Base-by-base conservation (phyloP, 2,113 vertebrate species). In the Nibea albiflora region DNA sequence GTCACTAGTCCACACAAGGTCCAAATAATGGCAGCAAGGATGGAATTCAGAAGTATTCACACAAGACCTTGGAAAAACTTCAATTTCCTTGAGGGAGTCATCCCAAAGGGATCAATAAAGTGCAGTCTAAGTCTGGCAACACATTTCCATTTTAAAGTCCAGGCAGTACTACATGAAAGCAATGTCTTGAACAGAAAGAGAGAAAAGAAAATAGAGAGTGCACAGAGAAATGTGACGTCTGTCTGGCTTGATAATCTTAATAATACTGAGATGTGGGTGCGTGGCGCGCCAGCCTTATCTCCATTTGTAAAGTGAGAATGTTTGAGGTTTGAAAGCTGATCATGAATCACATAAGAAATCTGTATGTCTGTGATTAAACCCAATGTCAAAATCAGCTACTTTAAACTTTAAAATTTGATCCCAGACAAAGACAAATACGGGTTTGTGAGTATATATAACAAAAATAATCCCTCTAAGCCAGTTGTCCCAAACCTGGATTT, bases 1-100 rank as follows among this genome's bases (percentile, higher is more conserved):
- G 80, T 63, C 71, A 71, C 67, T 62, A 24, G 47, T 78, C 64
- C 28, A 72, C 76, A 56, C 17, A 64, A 56, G 16, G 16, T 65
- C 60, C 70, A 67, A 70, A 76, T 66, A 62, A 72, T 58, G 76
- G 42, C 1, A 68, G 44, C 60, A 52, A 20, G 24, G 49, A 65
- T 11, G 42, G 3, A 52, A 67, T 47, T 47, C 22, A 82, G 5
- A 53, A 67, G 8, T 3, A 39, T 67, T 80, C 12, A 44, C 47
- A 70, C 4, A 72, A 54, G 31, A 52, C 46, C 49, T 53, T n/a
- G 15, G 28, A 52, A 61, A 53, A 76, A 72, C 16, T n/a, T 67
- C 14, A 17, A 3, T 28, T 28, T 28, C 28, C 28, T 28, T 28
- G 28, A 28, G 28, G 28, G 28, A 28, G 28, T 28, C 28, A 28